Conservation (phyloP, 2,113 vertebrate genomes). For the Plectropomus leopardus region DNA sequence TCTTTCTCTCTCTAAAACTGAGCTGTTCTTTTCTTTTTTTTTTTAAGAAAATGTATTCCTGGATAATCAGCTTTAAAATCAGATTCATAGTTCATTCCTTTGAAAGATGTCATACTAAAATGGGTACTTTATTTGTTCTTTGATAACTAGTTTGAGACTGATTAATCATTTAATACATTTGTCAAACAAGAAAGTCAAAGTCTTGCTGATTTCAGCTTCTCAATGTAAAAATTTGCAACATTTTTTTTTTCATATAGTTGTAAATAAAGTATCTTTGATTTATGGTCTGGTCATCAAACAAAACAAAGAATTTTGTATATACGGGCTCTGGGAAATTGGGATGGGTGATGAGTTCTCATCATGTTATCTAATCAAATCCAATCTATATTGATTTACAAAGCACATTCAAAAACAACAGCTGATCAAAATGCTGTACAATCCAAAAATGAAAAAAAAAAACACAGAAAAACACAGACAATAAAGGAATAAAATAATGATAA, state of each 20-base stretch:
- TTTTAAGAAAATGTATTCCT: constrained; percentile 8
- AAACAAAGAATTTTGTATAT: not conserved
- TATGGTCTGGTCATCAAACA: not conserved
- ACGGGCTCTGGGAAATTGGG: not conserved
- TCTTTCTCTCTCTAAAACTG: not conserved
- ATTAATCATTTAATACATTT: constrained; percentile 4
- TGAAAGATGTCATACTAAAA: not conserved
- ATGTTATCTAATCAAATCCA: too few relatives aligned
- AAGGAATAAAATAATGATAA: too few relatives aligned
- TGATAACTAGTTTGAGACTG: not conserved
- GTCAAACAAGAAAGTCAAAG: not conserved
- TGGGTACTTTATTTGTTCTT: not conserved
- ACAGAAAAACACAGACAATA: too few relatives aligned
- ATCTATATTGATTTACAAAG: too few relatives aligned
- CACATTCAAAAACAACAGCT: too few relatives aligned
- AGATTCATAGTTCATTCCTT: not conserved
- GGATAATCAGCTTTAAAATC: not conserved
- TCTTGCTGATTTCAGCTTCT: not conserved
- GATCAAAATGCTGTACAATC: too few relatives aligned
- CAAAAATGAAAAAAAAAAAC: too few relatives aligned
- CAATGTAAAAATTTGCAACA: not conserved
- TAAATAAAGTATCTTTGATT: not conserved
- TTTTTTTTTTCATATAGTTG: not conserved
- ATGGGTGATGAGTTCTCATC: too few relatives aligned
- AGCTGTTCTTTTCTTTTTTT: not conserved